These are phyloP conservation scores for Semnopithecus entellus DNA, from an alignment of 2,113 vertebrate genomes.

Conservation along the genomic window DNA sequence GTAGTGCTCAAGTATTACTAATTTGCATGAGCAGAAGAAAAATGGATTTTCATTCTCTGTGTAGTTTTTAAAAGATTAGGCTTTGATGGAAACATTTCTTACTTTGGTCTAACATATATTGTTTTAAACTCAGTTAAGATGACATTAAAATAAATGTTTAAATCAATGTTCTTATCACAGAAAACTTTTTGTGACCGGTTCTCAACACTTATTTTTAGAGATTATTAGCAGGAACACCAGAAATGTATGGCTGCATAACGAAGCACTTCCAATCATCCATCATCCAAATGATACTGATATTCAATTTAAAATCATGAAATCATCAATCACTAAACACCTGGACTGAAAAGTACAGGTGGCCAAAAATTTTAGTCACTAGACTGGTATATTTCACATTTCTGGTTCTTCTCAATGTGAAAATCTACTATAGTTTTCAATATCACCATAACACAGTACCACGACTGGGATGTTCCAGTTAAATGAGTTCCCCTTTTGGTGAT, in stretches of 20 bases:
- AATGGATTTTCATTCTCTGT: background rate
- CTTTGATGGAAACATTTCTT: constrained; percentile 16
- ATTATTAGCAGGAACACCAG: constrained; percentile 41
- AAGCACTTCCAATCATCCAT: constrained; percentile 45
- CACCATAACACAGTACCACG: background rate
- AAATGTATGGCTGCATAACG: constrained; percentile 44
- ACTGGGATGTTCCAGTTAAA: background rate
- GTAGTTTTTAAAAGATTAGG: background rate
- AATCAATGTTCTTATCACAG: background rate
- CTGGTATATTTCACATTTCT: background rate
- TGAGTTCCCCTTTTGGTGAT: background rate
- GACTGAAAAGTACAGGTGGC: background rate
- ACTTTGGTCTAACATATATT: background rate
- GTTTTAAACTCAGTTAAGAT: background rate
- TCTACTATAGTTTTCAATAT: background rate
- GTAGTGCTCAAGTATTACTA: background rate
- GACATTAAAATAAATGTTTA: background rate
- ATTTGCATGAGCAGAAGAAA: background rate
- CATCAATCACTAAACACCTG: constrained; percentile 52
- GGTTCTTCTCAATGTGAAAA: background rate
- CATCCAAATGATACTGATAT: constrained; percentile 48
- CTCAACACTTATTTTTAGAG: constrained; percentile 58
- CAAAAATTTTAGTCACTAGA: background rate
- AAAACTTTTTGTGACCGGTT: background rate
- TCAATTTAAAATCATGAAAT: constrained; percentile 52